phyloP scores from a whole-genome alignment of 2,113 vertebrate species.

The Ctenodactylus gundi region DNA sequence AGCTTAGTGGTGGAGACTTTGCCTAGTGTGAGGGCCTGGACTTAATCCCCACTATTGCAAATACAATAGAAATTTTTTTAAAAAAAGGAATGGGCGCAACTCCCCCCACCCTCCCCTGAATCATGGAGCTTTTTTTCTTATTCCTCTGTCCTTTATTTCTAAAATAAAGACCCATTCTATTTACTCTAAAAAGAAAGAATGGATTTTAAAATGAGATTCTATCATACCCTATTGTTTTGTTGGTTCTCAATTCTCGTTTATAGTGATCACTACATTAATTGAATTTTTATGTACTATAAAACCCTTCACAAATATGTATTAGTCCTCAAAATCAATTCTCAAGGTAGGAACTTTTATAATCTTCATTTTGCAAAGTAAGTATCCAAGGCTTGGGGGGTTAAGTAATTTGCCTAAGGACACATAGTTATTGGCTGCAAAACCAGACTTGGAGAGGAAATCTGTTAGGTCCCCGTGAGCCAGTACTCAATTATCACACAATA shows the following conservation, averaged over 20 bases:
- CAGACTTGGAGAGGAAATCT: background rate
- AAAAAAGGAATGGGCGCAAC: constrained; percentile 16
- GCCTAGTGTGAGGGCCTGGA: background rate
- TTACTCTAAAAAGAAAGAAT: constrained; percentile 18
- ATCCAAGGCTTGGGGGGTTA: background rate
- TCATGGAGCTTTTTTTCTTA: too few species aligned
- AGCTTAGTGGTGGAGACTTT: background rate
- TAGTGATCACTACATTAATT: background rate
- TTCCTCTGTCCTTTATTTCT: too few species aligned
- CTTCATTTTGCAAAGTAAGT: background rate
- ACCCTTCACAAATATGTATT: background rate
- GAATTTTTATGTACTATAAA: constrained; percentile 5
- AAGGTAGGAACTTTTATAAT: background rate
- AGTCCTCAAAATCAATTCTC: background rate
- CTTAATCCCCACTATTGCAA: background rate
- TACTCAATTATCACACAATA: background rate
- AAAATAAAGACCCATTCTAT: too few species aligned
- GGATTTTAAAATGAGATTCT: constrained; percentile 9
- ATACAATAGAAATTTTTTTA: background rate
- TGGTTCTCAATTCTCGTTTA: background rate
- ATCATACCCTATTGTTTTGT: background rate
- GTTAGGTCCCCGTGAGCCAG: background rate
- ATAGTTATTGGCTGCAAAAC: background rate
- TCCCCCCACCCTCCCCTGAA: too few species aligned
- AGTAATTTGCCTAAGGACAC: background rate